Conservation (phyloP, 2,797 vertebrate species). For the Sebastes elongatus region DNA sequence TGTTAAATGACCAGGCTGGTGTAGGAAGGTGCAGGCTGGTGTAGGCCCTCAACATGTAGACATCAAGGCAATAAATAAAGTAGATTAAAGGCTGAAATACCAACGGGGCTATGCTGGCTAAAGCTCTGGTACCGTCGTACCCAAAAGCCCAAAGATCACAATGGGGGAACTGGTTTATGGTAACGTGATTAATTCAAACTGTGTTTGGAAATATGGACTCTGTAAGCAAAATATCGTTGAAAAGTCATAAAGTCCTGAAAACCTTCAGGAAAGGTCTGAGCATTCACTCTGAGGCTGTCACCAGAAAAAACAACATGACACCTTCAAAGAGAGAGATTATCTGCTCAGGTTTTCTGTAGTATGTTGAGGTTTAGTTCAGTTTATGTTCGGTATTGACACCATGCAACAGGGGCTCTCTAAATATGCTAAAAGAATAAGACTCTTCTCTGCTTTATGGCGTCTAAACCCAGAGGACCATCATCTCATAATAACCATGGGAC, state of each 20-base stretch:
- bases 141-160: not conserved
- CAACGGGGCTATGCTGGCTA: not conserved
- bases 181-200: not conserved
- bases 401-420: not conserved
- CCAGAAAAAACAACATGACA: not conserved
- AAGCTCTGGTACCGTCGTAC: not conserved
- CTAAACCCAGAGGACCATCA: not conserved
- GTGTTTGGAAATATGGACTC: not conserved
- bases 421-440: not conserved
- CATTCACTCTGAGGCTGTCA: not conserved
- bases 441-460: not conserved
- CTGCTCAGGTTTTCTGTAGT: not conserved
- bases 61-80: not conserved
- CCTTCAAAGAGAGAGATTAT: not conserved
- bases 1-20: not conserved
- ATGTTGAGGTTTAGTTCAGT: not conserved
- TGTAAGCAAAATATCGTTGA: not conserved
- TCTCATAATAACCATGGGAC: not conserved
- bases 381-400: not conserved
- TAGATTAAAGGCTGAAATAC: not conserved
- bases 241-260: not conserved
- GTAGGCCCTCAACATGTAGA: not conserved
- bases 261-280: not conserved
- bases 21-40: too few species aligned
- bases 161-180: not conserved